phyloP scores from a whole-genome alignment of 2,797 vertebrate genomes.

The Rhinoraja longicauda region DNA sequence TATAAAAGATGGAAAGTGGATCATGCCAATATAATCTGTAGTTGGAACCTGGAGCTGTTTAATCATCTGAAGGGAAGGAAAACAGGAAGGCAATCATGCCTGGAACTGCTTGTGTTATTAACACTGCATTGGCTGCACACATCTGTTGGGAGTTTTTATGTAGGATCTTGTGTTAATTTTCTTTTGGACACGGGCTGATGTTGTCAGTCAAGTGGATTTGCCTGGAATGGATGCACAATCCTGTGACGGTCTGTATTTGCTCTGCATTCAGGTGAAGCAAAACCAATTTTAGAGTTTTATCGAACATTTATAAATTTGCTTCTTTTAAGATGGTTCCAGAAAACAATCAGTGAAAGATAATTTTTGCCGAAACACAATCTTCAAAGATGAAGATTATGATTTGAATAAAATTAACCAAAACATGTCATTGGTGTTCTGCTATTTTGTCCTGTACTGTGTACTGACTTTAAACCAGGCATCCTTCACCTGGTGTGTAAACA shows the following conservation, averaged over 20 bases:
- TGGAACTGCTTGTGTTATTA: background rate
- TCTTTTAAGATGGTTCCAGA: background rate
- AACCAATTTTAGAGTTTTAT: background rate
- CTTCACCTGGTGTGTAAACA: background rate
- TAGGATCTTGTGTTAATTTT: background rate
- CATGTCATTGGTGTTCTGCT: background rate
- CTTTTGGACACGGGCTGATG: background rate
- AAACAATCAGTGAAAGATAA: background rate
- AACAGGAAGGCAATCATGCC: background rate
- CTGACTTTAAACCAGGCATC: background rate
- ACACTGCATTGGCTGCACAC: background rate
- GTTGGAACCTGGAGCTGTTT: background rate
- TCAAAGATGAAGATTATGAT: too few species aligned
- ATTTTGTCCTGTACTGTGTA: background rate
- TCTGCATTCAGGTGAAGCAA: background rate
- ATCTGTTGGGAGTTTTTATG: background rate
- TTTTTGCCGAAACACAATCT: background rate
- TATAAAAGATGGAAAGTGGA: too few species aligned
- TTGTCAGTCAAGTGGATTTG: background rate
- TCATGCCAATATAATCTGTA: background rate
- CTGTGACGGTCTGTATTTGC: background rate
- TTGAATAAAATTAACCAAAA: background rate
- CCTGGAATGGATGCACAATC: background rate
- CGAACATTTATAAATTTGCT: background rate
- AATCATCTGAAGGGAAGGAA: background rate